Percentiles rank a stretch among this genome's conserved stretches.
These are phyloP conservation scores for Tricholaema leucomelas DNA, from an alignment of 2,113 vertebrate genomes.

Conservation along the genomic window DNA sequence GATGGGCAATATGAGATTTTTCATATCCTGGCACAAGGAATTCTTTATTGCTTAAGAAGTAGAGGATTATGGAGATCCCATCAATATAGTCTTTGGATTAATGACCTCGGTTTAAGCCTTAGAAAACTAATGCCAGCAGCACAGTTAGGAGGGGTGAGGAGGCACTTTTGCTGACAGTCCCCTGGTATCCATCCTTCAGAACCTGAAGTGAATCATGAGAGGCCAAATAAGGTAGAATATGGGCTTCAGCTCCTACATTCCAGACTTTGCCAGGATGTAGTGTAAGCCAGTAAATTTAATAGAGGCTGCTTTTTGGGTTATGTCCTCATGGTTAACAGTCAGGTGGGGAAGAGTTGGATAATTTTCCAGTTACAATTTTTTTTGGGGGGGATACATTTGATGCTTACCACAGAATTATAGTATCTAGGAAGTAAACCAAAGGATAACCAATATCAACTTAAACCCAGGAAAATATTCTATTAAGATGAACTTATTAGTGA, in stretches of 20 bases:
- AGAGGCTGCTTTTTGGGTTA: neutral
- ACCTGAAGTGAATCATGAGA: neutral
- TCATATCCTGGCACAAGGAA: slow-evolving; percentile 23
- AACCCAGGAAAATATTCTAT: neutral
- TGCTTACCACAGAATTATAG: neutral
- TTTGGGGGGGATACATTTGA: neutral
- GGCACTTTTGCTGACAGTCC: slow-evolving; percentile 12
- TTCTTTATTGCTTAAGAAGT: slow-evolving; percentile 37
- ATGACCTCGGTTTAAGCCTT: slow-evolving; percentile 20
- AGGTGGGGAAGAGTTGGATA: neutral
- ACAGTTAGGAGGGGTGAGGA: neutral
- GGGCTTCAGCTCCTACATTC: neutral
- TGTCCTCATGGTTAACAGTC: neutral
- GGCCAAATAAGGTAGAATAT: neutral
- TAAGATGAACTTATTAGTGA: neutral
- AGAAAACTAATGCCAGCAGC: neutral
- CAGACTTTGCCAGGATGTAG: slow-evolving; percentile 1
- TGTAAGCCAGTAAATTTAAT: neutral
- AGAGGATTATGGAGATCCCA: slow-evolving; percentile 20
- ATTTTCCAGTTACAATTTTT: neutral
- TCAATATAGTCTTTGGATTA: slow-evolving; percentile 33
- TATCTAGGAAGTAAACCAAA: neutral
- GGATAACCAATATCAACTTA: neutral
- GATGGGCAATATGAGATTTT: neutral
- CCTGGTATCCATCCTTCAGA: slow-evolving; percentile 2